Percentiles rank a stretch among this genome's conserved stretches.
phyloP scores from a whole-genome alignment of 2,797 vertebrate genomes.

The Varecia variegata region DNA sequence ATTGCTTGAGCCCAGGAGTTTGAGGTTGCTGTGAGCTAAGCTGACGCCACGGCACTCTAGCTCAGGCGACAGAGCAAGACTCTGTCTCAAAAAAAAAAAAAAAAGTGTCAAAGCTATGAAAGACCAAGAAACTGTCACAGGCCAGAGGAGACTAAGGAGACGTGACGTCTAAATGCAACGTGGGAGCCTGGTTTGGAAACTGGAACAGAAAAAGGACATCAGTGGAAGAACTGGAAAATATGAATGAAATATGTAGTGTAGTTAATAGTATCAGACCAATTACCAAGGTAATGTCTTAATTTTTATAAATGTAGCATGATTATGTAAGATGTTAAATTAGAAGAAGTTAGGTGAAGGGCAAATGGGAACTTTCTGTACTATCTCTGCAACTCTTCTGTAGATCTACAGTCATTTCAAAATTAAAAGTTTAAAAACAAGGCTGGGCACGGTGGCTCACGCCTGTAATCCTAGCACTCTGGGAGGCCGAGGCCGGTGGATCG shows the following conservation, averaged over 20 bases:
- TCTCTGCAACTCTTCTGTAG: neutral
- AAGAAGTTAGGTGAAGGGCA: neutral
- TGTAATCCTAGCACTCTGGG: too few relatives aligned
- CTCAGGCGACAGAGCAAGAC: too few relatives aligned
- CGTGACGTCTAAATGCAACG: neutral
- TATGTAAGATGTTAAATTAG: constrained; percentile 23
- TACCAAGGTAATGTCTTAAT: neutral
- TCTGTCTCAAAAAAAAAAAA: too few relatives aligned
- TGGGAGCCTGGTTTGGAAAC: neutral
- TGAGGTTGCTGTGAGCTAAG: too few relatives aligned
- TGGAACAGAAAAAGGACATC: neutral
- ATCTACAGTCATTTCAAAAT: neutral
- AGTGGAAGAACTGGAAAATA: neutral
- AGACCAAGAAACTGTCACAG: neutral
- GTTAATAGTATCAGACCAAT: neutral
- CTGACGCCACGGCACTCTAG: too few relatives aligned
- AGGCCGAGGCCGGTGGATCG: too few relatives aligned
- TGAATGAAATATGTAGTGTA: neutral
- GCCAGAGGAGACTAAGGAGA: neutral
- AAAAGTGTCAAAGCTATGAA: neutral
- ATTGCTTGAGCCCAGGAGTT: too few relatives aligned
- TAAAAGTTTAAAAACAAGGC: constrained; percentile 33
- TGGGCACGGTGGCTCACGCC: too few relatives aligned
- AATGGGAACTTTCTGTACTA: neutral
- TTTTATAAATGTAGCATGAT: constrained; percentile 9